Percentiles rank a stretch among this genome's conserved stretches.
These are phyloP conservation scores for Tipula lateralis DNA, from an alignment of 2,888 invertebrate genomes.

Conservation along the genomic window DNA sequence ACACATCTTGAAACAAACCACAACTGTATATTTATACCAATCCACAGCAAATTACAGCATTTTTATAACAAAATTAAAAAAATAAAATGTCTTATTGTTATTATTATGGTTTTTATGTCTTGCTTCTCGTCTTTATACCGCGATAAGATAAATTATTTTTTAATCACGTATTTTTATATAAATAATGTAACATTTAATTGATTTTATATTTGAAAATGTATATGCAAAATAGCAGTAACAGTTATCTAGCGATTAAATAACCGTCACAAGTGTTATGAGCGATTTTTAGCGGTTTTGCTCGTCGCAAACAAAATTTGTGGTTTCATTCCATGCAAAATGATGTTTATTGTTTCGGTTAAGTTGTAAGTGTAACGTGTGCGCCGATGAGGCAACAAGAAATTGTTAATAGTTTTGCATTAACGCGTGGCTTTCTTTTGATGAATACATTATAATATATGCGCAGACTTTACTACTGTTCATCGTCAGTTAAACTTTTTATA, in stretches of 20 bases:
- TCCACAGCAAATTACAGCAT: not conserved
- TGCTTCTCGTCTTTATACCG: not conserved
- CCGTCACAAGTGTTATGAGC: not conserved
- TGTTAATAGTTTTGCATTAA: not conserved
- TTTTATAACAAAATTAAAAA: not conserved
- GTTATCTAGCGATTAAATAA: not conserved
- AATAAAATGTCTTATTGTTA: not conserved
- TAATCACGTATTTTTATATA: not conserved
- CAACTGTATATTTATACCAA: not conserved
- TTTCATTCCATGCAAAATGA: not conserved
- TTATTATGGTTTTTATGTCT: not conserved
- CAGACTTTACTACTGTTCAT: not conserved
- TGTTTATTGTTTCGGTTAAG: not conserved
- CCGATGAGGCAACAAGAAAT: not conserved
- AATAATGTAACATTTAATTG: slow-evolving; percentile 20
- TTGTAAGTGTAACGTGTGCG: not conserved
- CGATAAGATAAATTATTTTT: not conserved
- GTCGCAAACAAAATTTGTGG: not conserved
- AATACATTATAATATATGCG: not conserved
- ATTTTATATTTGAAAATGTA: not conserved
- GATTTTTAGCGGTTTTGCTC: not conserved
- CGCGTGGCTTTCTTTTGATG: not conserved
- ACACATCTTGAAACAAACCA: not conserved
- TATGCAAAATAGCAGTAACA: not conserved
- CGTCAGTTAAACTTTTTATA: not conserved